phyloP scores from a whole-genome alignment of 2,113 vertebrate species.

The Cephalopterus ornatus region DNA sequence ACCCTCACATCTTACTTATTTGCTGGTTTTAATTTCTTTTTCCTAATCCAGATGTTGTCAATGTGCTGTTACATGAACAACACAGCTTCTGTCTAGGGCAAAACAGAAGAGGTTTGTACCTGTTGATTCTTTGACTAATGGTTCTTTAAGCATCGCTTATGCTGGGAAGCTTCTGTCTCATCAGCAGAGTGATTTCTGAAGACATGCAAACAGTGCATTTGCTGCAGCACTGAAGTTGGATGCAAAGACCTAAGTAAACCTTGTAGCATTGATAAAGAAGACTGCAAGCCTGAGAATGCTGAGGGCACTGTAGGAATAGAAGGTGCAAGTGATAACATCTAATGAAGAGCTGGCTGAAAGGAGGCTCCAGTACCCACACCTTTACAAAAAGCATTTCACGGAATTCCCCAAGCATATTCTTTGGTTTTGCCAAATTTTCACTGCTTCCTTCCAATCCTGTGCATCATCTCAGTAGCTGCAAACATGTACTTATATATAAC shows the following conservation, averaged over 20 bases:
- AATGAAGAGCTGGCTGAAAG: neutral
- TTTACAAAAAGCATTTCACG: neutral
- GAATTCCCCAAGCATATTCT: neutral
- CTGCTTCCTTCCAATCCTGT: neutral
- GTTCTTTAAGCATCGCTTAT: neutral
- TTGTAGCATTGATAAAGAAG: neutral
- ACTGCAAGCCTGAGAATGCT: neutral
- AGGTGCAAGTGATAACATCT: neutral
- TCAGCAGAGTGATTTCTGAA: neutral
- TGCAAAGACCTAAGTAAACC: neutral
- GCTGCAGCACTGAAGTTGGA: neutral
- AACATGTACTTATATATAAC: neutral
- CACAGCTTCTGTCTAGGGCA: neutral
- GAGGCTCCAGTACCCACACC: neutral
- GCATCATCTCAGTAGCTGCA: neutral
- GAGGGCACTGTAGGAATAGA: neutral
- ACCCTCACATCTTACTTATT: neutral
- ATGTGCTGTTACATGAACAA: neutral
- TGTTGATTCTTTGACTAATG: neutral
- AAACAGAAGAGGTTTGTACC: constrained; percentile 17
- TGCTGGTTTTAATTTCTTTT: neutral
- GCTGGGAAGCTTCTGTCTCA: neutral
- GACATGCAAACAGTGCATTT: neutral
- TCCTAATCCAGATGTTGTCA: neutral
- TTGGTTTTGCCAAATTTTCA: neutral